phyloP scores from a whole-genome alignment of 2,113 vertebrate genomes.

The Gopherus evgoodei region DNA sequence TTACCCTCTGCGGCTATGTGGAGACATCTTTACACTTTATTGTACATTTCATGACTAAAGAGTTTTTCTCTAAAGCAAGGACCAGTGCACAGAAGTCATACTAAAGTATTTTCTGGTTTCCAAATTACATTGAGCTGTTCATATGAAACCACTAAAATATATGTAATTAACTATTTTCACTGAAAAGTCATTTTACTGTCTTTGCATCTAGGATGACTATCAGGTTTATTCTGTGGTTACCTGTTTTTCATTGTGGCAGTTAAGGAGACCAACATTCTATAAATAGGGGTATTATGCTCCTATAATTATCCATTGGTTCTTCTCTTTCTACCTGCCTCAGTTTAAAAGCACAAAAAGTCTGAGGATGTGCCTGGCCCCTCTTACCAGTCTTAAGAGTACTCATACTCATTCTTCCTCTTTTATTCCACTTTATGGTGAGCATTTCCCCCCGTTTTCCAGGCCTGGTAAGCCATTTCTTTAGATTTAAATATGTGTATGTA shows the following conservation, averaged over 20 bases:
- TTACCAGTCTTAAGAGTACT: neutral
- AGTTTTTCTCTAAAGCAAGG: neutral
- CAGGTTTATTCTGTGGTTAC: too few relatives aligned
- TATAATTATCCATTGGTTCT: neutral
- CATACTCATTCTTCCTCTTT: neutral
- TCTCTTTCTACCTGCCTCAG: neutral
- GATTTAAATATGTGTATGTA: neutral
- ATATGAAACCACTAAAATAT: neutral
- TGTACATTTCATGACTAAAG: too few relatives aligned
- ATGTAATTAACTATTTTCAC: neutral
- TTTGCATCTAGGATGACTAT: neutral
- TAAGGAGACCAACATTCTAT: neutral
- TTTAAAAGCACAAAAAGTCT: rapidly evolving
- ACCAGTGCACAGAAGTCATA: neutral
- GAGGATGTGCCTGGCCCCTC: neutral
- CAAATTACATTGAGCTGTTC: neutral
- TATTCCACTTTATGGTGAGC: neutral
- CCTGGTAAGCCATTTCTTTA: neutral
- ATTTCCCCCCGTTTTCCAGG: neutral
- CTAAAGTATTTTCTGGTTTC: neutral
- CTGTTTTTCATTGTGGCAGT: too few relatives aligned
- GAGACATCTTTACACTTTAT: neutral
- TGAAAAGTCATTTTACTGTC: neutral
- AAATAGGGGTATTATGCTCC: neutral
- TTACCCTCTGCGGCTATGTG: neutral